A percentile compares a stretch with the other conserved stretches of the same genome.
Evolutionary conservation across 2,797 vertebrate species (phyloP).

Genomic region (Coracias cyanogaster): DNA sequence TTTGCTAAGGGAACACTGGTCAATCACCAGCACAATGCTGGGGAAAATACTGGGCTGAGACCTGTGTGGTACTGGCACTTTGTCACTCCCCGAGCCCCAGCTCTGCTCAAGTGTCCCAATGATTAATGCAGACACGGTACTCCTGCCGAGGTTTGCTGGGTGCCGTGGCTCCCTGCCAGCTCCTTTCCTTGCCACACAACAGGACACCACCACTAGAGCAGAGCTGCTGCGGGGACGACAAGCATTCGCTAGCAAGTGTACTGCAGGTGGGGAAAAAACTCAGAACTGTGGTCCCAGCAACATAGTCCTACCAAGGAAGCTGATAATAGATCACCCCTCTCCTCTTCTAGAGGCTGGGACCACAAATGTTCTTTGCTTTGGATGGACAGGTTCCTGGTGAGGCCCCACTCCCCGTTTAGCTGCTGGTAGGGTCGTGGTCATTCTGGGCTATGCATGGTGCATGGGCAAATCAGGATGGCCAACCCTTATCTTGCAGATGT

Average conservation of each 20-base stretch:
- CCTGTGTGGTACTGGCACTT: neutral
- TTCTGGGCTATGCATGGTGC: neutral
- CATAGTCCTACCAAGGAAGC: neutral
- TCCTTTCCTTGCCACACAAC: neutral
- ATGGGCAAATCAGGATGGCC: neutral
- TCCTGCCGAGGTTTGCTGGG: neutral
- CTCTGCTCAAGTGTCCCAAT: neutral
- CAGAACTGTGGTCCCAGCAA: neutral
- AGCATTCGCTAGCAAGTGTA: neutral
- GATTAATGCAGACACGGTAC: neutral
- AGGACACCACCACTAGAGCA: rapidly evolving
- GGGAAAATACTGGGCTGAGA: neutral
- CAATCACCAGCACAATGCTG: conserved; percentile 30
- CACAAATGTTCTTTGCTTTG: neutral
- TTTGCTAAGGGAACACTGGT: neutral
- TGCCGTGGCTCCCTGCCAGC: neutral
- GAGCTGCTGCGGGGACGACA: neutral
- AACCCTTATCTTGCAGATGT: neutral
- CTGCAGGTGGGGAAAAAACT: neutral
- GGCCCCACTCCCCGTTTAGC: neutral
- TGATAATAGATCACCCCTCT: neutral
- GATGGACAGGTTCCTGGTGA: neutral
- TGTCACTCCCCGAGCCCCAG: too few species aligned
- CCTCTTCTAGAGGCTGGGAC: neutral
- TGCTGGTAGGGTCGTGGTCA: neutral